These are phyloP conservation scores for Tympanoctomys barrerae DNA, from an alignment of 2,797 vertebrate species.

Conservation along the genomic window DNA sequence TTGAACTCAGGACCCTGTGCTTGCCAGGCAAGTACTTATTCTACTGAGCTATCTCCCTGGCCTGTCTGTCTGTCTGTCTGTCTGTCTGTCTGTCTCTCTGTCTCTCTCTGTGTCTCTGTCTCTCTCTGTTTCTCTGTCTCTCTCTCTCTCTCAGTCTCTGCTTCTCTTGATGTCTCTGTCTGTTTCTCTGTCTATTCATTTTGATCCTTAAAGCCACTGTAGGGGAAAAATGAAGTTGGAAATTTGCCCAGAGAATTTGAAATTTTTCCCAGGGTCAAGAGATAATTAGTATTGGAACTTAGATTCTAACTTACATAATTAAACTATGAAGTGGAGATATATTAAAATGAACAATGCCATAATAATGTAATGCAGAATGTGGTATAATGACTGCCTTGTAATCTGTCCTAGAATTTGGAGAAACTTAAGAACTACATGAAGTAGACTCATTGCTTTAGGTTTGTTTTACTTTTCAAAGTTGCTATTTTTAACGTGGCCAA, in stretches of 20 bases:
- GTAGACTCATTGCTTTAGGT: background rate
- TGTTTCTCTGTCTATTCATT: background rate
- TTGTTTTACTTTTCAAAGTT: conserved; percentile 43
- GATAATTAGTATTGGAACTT: conserved; percentile 12
- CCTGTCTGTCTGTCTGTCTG: too few species aligned
- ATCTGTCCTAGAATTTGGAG: background rate
- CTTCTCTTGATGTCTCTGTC: background rate
- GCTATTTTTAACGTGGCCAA: background rate
- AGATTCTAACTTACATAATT: background rate
- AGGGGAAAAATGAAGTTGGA: conserved; percentile 2
- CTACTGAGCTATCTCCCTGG: too few species aligned
- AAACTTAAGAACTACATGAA: background rate
- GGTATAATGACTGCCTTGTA: background rate
- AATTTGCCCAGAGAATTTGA: conserved; percentile 1
- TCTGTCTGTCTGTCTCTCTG: too few species aligned
- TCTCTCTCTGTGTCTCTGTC: background rate
- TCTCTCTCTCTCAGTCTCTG: background rate
- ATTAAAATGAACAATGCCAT: background rate
- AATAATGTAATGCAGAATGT: background rate
- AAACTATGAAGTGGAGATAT: background rate
- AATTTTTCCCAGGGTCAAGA: conserved; percentile 18
- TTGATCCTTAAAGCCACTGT: background rate
- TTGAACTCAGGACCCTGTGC: too few species aligned
- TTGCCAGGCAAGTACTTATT: too few species aligned
- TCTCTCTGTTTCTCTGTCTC: background rate